Evolutionary conservation across 2,113 vertebrate genomes (phyloP).

Genomic region (Panthera tigris): DNA sequence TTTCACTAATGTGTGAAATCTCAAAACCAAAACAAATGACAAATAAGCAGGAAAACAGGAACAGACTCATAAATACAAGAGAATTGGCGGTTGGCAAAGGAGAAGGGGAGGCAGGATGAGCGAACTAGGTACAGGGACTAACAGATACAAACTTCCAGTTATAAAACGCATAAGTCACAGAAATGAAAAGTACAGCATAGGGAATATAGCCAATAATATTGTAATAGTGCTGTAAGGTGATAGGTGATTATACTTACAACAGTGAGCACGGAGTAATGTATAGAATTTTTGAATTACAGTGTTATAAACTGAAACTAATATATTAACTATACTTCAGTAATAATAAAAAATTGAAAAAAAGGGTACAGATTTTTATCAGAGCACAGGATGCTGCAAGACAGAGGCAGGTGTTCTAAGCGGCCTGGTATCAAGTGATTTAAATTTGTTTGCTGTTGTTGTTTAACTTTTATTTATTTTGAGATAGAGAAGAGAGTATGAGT

Average conservation of each 20-base stretch:
- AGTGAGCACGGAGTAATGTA: background rate
- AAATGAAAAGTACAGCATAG: background rate
- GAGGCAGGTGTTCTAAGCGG: background rate
- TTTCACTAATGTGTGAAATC: background rate
- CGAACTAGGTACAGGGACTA: background rate
- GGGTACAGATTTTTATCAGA: background rate
- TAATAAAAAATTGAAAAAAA: background rate
- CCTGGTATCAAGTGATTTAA: background rate
- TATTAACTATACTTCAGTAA: background rate
- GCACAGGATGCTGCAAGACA: background rate
- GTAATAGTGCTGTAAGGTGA: background rate
- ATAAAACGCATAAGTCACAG: background rate
- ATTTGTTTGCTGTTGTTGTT: background rate
- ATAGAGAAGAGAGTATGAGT: too few relatives aligned
- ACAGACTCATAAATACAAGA: background rate
- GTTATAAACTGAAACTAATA: background rate
- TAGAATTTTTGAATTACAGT: background rate
- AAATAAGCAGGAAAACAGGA: background rate
- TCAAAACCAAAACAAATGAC: background rate
- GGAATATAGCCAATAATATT: background rate
- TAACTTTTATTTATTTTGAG: too few relatives aligned
- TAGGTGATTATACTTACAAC: background rate
- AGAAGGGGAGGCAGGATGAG: background rate
- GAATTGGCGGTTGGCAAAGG: background rate
- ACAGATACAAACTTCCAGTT: background rate